Conservation (phyloP, 2,888 invertebrate species). For the Troilus luridus region DNA sequence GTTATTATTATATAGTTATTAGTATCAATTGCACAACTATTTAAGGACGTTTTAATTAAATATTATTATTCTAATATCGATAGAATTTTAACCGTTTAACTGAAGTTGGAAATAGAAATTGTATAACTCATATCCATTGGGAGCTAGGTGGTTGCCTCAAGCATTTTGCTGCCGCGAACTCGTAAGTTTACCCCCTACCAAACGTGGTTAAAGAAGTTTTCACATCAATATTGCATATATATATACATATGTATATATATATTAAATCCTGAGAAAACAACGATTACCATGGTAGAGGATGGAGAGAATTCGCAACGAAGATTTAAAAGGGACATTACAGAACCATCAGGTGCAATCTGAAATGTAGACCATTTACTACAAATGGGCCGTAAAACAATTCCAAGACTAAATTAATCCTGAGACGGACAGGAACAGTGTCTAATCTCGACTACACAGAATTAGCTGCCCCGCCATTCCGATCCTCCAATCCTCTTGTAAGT, state of each 20-base stretch:
- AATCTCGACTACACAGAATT: not conserved
- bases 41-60: no score
- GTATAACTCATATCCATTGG: no score
- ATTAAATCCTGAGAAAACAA: not conserved
- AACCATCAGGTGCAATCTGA: not conserved
- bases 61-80: no score
- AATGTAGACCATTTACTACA: not conserved
- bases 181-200: no score
- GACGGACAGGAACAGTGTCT: not conserved
- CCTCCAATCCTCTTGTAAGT: not conserved
- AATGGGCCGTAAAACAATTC: conserved; percentile 27
- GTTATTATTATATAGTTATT: no score
- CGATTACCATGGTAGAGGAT: not conserved
- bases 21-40: no score
- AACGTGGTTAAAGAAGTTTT: no score
- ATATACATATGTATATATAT: not conserved
- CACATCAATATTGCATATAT: not conserved
- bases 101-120: no score
- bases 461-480: not conserved
- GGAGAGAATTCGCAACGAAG: not conserved
- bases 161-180: no score
- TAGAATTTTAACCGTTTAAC: no score
- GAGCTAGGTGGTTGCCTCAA: no score
- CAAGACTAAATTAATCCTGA: conserved; percentile 1
- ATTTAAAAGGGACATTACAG: not conserved